A percentile compares a stretch with the other conserved stretches of the same genome.
Conservation (phyloP, 30 jellyfish, hydroid and myxozoan genomes). For the Phacellophora camtschatica region DNA sequence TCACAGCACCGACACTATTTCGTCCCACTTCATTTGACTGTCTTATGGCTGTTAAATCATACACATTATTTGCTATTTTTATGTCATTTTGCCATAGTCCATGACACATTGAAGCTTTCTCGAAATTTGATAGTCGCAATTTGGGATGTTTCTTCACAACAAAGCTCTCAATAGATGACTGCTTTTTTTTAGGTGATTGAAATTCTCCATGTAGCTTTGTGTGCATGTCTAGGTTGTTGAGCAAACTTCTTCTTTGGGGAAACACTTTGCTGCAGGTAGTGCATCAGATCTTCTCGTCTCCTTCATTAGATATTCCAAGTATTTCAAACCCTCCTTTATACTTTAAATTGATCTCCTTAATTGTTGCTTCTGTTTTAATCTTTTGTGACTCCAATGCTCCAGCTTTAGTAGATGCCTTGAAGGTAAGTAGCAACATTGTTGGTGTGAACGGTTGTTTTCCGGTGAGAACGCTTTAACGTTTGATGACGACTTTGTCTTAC, state of each 20-base stretch:
- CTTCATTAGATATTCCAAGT: background rate
- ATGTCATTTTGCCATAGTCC: slow-evolving; percentile 2
- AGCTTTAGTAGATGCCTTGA: background rate
- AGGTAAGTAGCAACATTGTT: background rate
- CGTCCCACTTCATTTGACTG: background rate
- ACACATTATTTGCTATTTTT: background rate
- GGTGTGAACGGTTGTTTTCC: background rate
- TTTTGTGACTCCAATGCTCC: background rate
- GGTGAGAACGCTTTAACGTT: background rate
- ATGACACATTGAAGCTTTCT: background rate
- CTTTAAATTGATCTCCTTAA: background rate
- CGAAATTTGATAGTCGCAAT: background rate
- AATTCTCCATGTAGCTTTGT: background rate
- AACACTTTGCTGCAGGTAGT: background rate
- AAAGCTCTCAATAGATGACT: background rate
- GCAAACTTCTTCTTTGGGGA: background rate
- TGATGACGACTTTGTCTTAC: background rate
- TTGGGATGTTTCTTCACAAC: background rate
- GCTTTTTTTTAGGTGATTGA: background rate
- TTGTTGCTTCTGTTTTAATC: background rate
- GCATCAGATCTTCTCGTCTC: background rate
- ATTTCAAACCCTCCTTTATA: background rate
- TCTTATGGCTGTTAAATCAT: background rate
- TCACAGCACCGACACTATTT: background rate
- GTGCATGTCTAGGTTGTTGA: background rate